A percentile compares a stretch with the other conserved stretches of the same genome.
Evolutionary conservation across 2,113 vertebrate species (phyloP).

Genomic region (Phrynosoma blainvillii): DNA sequence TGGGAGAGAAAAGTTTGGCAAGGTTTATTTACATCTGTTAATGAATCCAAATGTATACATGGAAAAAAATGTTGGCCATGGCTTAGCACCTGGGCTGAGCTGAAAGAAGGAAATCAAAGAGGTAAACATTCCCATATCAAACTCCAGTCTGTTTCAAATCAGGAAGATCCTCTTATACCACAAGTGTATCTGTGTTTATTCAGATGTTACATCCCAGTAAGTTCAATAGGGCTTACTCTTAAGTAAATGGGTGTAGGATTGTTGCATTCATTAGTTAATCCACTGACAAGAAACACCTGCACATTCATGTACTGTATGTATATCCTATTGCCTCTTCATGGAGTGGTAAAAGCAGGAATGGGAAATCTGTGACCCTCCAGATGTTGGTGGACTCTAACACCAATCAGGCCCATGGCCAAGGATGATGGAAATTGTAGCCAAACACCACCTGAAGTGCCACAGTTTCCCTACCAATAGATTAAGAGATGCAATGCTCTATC

Average conservation of each 20-base stretch:
- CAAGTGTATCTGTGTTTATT: not conserved
- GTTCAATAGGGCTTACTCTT: not conserved
- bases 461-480: not conserved
- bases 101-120: not conserved
- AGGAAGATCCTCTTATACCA: not conserved
- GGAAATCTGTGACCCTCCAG: not conserved
- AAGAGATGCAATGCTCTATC: not conserved
- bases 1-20: not conserved
- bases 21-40: not conserved
- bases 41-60: not conserved
- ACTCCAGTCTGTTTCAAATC: not conserved
- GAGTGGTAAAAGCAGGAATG: not conserved
- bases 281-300: not conserved
- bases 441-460: not conserved
- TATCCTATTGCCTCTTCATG: not conserved
- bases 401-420: not conserved
- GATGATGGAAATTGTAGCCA: not conserved
- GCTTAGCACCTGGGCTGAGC: not conserved
- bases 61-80: not conserved
- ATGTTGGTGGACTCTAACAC: not conserved
- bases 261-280: not conserved
- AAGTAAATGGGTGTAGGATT: not conserved
- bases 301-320: not conserved
- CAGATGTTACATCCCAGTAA: not conserved
- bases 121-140: not conserved